phyloP scores from a whole-genome alignment of 2,888 invertebrate species.

The Euphydryas editha region DNA sequence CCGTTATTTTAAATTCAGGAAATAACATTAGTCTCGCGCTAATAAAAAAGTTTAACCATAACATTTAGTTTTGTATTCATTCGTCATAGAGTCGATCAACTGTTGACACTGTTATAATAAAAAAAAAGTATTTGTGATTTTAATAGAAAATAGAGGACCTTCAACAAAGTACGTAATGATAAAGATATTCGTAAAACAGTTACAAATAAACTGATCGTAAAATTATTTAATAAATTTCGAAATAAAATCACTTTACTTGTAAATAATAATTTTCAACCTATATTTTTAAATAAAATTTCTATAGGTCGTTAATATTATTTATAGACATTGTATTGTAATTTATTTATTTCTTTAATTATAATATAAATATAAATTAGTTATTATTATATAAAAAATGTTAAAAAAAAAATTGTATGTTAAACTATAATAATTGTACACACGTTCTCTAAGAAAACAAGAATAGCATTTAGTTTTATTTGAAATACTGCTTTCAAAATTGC shows the following conservation, averaged over 20 bases:
- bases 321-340: not conserved
- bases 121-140: not conserved
- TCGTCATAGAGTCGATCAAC: conserved; percentile 35
- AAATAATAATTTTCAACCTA: not conserved
- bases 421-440: not conserved
- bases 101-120: conserved; percentile 39
- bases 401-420: too few relatives aligned
- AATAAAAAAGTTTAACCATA: conserved; percentile 22
- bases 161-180: not conserved
- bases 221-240: not conserved
- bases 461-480: conserved; percentile 12
- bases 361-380: not conserved
- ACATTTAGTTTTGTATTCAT: conserved; percentile 31
- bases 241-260: not conserved
- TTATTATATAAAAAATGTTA: too few relatives aligned
- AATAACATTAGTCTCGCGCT: conserved; percentile 37
- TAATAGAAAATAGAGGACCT: not conserved
- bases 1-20: conserved; percentile 23
- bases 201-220: not conserved
- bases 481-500: conserved; percentile 32
- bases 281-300: not conserved
- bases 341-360: not conserved
- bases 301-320: not conserved
- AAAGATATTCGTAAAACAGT: not conserved
- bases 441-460: not conserved